These are phyloP conservation scores for Zosterops pallidus DNA, from an alignment of 2,113 vertebrate species.

Conservation along the genomic window DNA sequence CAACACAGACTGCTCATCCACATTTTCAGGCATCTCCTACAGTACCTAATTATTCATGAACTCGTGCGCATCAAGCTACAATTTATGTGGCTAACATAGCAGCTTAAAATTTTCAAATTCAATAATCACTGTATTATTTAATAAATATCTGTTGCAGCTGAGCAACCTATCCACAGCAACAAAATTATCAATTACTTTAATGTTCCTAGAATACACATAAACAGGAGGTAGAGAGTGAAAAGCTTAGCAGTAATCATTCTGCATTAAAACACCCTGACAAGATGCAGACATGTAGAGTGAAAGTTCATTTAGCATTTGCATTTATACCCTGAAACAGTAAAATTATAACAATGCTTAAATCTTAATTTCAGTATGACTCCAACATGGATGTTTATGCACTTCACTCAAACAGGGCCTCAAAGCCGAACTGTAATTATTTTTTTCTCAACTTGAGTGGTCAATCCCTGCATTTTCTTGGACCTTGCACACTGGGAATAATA, in stretches of 20 bases:
- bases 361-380: neutral
- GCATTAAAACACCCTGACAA: neutral
- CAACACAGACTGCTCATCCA: constrained; percentile 24
- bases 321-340: neutral
- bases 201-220: neutral
- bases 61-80: neutral
- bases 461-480: neutral
- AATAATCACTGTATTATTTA: constrained; percentile 37
- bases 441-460: neutral
- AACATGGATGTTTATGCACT: neutral
- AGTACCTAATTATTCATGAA: constrained; percentile 36
- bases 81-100: neutral
- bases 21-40: constrained; percentile 1
- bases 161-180: constrained; percentile 1
- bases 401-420: neutral
- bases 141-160: constrained; percentile 19
- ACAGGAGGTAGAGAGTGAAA: neutral
- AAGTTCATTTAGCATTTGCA: neutral
- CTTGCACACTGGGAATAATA: neutral
- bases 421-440: neutral
- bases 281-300: neutral
- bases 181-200: neutral
- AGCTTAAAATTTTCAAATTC: neutral
- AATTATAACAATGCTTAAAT: neutral
- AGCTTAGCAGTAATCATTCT: neutral